Evolutionary conservation across 2,888 invertebrate genomes (phyloP).

Genomic region (Dryadula phaetusa): DNA sequence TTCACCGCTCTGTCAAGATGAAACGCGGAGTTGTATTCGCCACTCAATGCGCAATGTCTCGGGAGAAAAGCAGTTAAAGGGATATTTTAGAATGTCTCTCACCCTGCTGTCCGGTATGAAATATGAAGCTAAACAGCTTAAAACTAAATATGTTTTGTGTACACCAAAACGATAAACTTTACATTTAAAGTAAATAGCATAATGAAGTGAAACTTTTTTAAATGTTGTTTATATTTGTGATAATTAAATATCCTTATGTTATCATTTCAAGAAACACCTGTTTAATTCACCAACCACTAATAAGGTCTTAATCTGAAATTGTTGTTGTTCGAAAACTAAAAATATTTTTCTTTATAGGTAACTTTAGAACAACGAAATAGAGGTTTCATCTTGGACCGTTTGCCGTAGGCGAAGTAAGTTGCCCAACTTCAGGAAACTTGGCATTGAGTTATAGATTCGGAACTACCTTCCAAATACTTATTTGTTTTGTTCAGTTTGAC

Average conservation of each 20-base stretch:
- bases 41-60: no score
- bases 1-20: no score
- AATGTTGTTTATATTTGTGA: no score
- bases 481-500: slow-evolving; percentile 78
- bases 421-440: slow-evolving; percentile 74
- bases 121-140: no score
- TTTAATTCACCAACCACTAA: slow-evolving; percentile 14
- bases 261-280: neutral
- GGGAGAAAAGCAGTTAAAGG: no score
- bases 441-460: slow-evolving; percentile 83
- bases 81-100: no score
- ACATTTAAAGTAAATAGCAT: no score
- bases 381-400: slow-evolving; percentile 66
- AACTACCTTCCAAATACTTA: slow-evolving; percentile 79
- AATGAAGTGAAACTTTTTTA: no score
- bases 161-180: no score
- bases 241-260: neutral
- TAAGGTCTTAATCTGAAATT: slow-evolving; percentile 46
- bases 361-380: slow-evolving; percentile 69
- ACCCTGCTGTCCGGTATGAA: no score
- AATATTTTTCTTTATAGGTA: slow-evolving; percentile 78
- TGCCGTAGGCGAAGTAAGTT: slow-evolving; percentile 72
- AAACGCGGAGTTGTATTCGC: no score
- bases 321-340: slow-evolving; percentile 47
- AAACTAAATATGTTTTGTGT: no score